These are phyloP conservation scores for Sarcophaga peregrina DNA, from an alignment of 1,140 invertebrate genomes.

Conservation along the genomic window DNA sequence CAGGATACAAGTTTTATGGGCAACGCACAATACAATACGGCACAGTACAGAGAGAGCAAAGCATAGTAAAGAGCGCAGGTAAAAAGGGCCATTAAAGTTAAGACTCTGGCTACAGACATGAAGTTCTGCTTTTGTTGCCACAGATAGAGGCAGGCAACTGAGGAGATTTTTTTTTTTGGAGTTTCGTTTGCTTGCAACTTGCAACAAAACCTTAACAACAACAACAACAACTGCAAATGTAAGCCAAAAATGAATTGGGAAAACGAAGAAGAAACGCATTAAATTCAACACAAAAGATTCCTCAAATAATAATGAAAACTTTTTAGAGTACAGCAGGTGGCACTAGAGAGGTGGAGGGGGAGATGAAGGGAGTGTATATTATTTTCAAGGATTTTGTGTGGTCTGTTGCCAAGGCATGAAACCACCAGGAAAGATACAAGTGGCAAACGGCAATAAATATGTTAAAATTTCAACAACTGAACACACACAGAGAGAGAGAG, in stretches of 20 bases:
- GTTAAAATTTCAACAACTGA: constrained; percentile 5
- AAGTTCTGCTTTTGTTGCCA: not conserved
- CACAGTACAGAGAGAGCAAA: not conserved
- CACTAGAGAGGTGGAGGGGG: not conserved
- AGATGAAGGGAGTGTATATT: not conserved
- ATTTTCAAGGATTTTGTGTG: not conserved
- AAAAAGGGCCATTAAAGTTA: constrained; percentile 2
- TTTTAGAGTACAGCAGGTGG: not conserved
- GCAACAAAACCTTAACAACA: not conserved
- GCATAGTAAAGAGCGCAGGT: not conserved
- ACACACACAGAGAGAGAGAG: not conserved
- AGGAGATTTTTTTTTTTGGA: not conserved
- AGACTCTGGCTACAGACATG: not conserved
- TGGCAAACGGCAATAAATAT: constrained; percentile 24
- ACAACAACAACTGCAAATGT: not conserved
- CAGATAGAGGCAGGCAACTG: not conserved
- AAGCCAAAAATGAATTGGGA: too few species aligned
- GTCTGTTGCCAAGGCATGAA: not conserved
- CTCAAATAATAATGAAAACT: not conserved
- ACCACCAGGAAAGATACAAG: constrained; percentile 11
- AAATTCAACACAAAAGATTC: not conserved
- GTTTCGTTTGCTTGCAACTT: not conserved
- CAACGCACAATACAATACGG: not conserved
- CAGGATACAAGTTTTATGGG: too few species aligned
- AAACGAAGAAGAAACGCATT: not conserved